Conservation (phyloP, 2,888 invertebrate genomes). For the Dolomedes plantarius region DNA sequence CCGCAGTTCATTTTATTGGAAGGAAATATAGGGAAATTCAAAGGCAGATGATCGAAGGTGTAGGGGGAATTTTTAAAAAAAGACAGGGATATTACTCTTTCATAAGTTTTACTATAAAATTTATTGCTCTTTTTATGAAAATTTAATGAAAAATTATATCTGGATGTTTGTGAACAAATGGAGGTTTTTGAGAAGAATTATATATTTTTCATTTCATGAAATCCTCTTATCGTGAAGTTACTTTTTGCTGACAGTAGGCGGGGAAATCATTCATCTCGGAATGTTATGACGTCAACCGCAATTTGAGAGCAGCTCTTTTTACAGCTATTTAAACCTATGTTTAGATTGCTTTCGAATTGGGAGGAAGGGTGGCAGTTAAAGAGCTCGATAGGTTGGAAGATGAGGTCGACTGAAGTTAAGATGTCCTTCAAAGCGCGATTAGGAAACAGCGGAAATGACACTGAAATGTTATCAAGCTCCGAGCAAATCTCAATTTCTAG, state of each 20-base stretch:
- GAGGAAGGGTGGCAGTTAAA: not conserved
- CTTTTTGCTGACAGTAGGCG: not conserved
- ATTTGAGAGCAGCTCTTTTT: not conserved
- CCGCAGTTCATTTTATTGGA: too few species aligned
- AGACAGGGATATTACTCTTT: too few species aligned
- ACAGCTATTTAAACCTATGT: not conserved
- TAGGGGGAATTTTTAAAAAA: too few species aligned
- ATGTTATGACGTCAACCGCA: not conserved
- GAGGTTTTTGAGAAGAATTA: too few species aligned
- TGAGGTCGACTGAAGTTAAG: not conserved
- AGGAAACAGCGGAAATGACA: slow-evolving; percentile 27
- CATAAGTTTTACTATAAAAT: too few species aligned
- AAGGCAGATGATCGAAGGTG: too few species aligned
- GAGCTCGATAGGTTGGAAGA: not conserved
- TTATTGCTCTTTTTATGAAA: too few species aligned
- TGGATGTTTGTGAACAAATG: too few species aligned
- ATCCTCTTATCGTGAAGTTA: too few species aligned
- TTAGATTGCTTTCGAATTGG: not conserved
- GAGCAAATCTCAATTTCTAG: slow-evolving; percentile 13
- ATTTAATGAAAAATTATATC: too few species aligned
- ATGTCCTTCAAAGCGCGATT: slow-evolving; percentile 22
- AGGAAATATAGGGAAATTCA: too few species aligned
- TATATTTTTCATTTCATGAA: too few species aligned
- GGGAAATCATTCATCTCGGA: not conserved
- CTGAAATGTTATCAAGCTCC: slow-evolving; percentile 18